Conservation (phyloP, 1,140 invertebrate genomes). For the Drosophila trapezifrons region DNA sequence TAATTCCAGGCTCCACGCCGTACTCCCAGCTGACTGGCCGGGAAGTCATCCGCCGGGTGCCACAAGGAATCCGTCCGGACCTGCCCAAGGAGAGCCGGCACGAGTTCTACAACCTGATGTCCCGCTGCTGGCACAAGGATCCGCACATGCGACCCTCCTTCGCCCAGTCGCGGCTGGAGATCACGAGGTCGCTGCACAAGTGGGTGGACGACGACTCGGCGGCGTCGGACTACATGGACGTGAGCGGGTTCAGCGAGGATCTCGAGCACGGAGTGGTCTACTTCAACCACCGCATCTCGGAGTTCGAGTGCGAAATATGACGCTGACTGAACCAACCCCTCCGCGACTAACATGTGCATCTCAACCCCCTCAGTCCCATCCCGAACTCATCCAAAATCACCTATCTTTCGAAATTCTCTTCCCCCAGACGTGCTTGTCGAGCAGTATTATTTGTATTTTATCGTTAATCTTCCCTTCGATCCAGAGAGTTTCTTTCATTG, state of each 20-base stretch:
- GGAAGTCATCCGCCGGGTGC: constrained; percentile 90
- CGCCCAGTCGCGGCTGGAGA: constrained; percentile 88
- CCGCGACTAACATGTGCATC: constrained; percentile 31
- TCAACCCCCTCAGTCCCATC: constrained; percentile 41
- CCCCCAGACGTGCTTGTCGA: constrained; percentile 65
- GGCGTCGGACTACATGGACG: constrained; percentile 90
- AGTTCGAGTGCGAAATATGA: constrained; percentile 87
- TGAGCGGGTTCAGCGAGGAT: constrained; percentile 91
- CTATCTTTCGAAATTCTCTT: constrained; percentile 42
- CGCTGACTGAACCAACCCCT: constrained; percentile 69
- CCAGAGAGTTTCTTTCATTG: constrained; percentile 53
- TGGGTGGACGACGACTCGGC: constrained; percentile 88
- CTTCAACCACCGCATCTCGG: constrained; percentile 85
- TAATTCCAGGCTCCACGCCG: constrained; percentile 89
- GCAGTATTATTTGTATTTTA: constrained; percentile 76
- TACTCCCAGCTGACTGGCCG: constrained; percentile 91
- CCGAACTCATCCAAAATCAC: constrained; percentile 43
- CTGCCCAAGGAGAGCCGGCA: constrained; percentile 90
- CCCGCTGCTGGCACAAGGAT: constrained; percentile 90
- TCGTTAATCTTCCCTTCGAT: constrained; percentile 37
- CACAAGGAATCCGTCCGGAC: constrained; percentile 90
- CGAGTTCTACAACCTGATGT: constrained; percentile 90
- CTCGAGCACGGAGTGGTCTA: constrained; percentile 84
- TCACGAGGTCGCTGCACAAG: constrained; percentile 85
- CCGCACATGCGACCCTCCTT: constrained; percentile 90